These are phyloP conservation scores for Cryptus armator DNA, from an alignment of 2,888 invertebrate genomes.

Conservation along the genomic window DNA sequence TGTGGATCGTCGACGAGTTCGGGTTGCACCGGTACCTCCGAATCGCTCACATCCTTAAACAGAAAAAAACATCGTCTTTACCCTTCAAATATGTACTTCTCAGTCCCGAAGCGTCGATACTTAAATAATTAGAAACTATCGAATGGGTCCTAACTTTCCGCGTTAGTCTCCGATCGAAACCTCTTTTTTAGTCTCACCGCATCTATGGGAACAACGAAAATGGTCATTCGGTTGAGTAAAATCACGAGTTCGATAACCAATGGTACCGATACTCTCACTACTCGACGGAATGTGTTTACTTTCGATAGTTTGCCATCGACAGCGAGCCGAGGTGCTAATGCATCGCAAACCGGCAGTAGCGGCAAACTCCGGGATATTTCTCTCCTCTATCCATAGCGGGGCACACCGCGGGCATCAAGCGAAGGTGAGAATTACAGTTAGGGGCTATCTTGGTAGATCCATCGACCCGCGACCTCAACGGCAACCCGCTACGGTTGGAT, in stretches of 20 bases:
- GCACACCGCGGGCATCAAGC: conserved; percentile 27
- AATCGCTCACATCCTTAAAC: conserved; percentile 83
- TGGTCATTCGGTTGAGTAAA: not conserved
- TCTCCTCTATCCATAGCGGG: not conserved
- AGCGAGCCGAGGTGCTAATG: conserved; percentile 77
- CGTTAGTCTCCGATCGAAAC: not conserved
- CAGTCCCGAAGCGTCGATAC: not conserved
- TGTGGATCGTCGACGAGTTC: conserved; percentile 86
- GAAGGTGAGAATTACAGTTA: conserved; percentile 78
- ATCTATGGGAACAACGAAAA: not conserved
- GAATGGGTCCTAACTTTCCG: not conserved
- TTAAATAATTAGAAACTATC: not conserved
- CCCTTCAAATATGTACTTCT: not conserved
- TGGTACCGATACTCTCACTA: conserved; percentile 57
- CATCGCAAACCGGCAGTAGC: conserved; percentile 66
- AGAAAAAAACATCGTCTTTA: conserved; percentile 49
- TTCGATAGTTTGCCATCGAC: conserved; percentile 72
- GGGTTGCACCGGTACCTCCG: conserved; percentile 85
- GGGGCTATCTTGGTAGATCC: conserved; percentile 71
- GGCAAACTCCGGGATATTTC: conserved; percentile 34
- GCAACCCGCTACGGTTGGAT: conserved; percentile 46
- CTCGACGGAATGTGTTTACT: conserved; percentile 75
- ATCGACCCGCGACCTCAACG: conserved; percentile 70
- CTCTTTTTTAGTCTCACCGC: not conserved
- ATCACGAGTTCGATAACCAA: conserved; percentile 46